Percentiles rank a stretch among this genome's conserved stretches.
Conservation (phyloP, 2,113 vertebrate genomes). For the Leucosticte australis region DNA sequence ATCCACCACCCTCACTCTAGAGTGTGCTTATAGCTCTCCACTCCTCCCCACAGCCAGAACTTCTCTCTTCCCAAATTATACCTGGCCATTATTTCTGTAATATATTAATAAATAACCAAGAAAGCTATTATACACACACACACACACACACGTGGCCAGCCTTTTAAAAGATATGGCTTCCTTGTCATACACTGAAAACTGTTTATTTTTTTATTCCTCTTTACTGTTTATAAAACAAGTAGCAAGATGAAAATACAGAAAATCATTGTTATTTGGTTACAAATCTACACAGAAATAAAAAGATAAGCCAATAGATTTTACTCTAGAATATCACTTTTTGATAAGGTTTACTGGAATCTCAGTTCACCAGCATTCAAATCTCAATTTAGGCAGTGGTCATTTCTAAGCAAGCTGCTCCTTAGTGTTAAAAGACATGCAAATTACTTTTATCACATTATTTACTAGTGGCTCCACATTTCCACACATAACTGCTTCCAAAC, state of each 20-base stretch:
- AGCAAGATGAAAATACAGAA: neutral
- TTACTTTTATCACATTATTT: neutral
- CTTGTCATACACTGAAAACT: neutral
- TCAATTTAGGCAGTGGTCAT: neutral
- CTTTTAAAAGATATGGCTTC: neutral
- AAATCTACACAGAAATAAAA: neutral
- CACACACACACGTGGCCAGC: neutral
- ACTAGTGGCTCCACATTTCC: neutral
- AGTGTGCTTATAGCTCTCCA: rapidly evolving
- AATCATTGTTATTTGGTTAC: neutral
- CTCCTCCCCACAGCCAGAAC: neutral
- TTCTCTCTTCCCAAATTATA: neutral
- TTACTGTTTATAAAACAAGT: neutral
- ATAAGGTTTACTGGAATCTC: neutral
- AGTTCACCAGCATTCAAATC: neutral
- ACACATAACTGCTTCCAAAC: conserved; percentile 25
- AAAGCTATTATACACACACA: neutral
- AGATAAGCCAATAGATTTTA: neutral
- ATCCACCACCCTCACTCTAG: neutral
- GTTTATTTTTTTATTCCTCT: neutral
- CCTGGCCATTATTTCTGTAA: neutral
- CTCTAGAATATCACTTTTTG: neutral
- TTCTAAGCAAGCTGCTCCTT: neutral
- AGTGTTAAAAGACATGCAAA: neutral
- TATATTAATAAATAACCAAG: neutral